Conservation (phyloP, 2,888 invertebrate species). For the Cheilosia urbana region DNA sequence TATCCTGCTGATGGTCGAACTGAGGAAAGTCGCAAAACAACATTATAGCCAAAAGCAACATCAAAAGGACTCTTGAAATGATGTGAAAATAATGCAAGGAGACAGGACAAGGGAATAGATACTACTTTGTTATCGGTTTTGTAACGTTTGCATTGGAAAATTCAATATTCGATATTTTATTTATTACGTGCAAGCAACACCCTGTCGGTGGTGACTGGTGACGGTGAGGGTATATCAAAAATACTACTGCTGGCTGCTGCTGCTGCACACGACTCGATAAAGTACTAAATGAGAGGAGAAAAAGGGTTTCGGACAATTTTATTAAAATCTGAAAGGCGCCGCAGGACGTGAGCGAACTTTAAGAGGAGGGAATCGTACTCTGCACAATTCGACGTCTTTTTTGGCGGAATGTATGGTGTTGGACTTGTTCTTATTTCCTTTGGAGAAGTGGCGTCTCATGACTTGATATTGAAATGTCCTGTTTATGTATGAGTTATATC, state of each 20-base stretch:
- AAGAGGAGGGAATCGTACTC: conserved; percentile 54
- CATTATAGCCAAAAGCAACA: conserved; percentile 38
- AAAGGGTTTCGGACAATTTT: conserved; percentile 65
- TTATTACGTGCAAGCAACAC: conserved; percentile 35
- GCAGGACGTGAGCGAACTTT: conserved; percentile 76
- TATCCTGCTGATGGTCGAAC: conserved; percentile 11
- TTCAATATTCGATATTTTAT: conserved; percentile 59
- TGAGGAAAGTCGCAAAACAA: conserved; percentile 22
- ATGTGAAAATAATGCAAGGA: conserved; percentile 48
- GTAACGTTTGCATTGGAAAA: conserved; percentile 35
- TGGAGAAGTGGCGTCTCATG: not conserved
- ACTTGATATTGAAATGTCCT: not conserved
- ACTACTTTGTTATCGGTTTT: conserved; percentile 25
- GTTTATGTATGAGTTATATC: too few species aligned
- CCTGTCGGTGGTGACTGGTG: conserved; percentile 4
- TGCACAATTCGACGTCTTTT: conserved; percentile 1
- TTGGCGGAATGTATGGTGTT: not conserved
- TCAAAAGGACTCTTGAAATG: conserved; percentile 61
- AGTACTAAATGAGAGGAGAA: conserved; percentile 1
- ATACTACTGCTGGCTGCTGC: not conserved
- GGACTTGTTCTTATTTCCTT: not conserved
- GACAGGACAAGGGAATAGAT: conserved; percentile 21
- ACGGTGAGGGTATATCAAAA: not conserved
- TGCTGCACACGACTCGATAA: conserved; percentile 2
- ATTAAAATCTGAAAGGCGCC: conserved; percentile 76